These are phyloP conservation scores for Ahaetulla prasina DNA, from an alignment of 2,113 vertebrate genomes.

Conservation along the genomic window DNA sequence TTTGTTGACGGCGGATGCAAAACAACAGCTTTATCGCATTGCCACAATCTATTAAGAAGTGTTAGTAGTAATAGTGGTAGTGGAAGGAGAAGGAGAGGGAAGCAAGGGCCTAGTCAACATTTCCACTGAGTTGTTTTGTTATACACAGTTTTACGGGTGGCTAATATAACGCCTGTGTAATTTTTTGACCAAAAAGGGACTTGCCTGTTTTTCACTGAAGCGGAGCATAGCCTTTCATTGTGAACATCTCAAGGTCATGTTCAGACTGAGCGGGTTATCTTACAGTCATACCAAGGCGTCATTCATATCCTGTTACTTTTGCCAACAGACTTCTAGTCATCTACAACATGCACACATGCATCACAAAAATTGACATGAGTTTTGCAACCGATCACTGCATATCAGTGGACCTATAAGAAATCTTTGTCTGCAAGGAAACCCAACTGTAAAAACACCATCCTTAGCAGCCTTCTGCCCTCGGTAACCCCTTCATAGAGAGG, in stretches of 20 bases:
- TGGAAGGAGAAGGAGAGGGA: neutral
- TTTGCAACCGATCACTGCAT: neutral
- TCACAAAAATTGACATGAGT: neutral
- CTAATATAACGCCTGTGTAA: neutral
- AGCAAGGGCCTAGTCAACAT: neutral
- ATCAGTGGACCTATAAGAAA: neutral
- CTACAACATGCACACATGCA: neutral
- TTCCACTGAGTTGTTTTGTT: neutral
- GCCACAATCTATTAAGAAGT: neutral
- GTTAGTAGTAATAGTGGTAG: neutral
- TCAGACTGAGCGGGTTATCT: neutral
- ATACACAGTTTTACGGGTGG: neutral
- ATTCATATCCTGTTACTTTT: neutral
- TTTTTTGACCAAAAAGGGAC: slow-evolving; percentile 5
- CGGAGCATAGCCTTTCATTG: slow-evolving; percentile 1
- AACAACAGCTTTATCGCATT: neutral
- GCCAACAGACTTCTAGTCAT: neutral
- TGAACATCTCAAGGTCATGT: slow-evolving; percentile 12
- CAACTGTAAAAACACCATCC: rapidly evolving
- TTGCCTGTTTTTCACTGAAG: slow-evolving; percentile 12
- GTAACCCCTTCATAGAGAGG: neutral
- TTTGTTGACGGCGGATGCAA: neutral
- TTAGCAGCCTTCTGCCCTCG: neutral
- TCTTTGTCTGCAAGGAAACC: neutral
- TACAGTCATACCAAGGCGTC: neutral